Evolutionary conservation across 2,888 invertebrate genomes (phyloP), one percentile per base, ranked within the genome.

Genomic region (Herminia tarsipennalis): DNA sequence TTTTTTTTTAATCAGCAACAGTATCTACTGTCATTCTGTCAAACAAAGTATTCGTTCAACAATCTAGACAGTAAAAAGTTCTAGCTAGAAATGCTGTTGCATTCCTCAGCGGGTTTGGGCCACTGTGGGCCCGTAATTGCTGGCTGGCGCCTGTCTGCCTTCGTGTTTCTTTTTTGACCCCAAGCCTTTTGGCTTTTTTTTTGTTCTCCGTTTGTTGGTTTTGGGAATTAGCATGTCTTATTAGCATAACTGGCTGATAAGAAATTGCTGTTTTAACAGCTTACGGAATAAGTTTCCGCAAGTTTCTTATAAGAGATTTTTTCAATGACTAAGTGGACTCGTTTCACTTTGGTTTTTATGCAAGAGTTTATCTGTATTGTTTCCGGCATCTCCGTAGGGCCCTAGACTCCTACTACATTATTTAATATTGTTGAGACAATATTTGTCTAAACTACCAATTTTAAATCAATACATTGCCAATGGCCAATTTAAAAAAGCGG

Each of bases 171-270:
- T 88, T 86, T 89, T 83, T 73, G 76, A 73, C 66, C 70, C 45
- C 69, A 70, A 65, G 68, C 59, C 50, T 42, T 52, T 47, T 40
- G 18, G 24, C 25, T 39, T 69, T 86, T 83, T 83, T 88, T 85
- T 77, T 73, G 71, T 64, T 67, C 70, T 73, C 66, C 72, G 81
- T 81, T 86, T 91, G 91, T 91, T 91, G 91, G 88, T 91, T 91
- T 91, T 90, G 81, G 84, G 83, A 90, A 91, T 91, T 91, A 91
- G 91, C 88, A 86, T 88, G 91, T 90, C 91, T 89, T 89, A 88
- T 91, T 90, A 89, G 84, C 90, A 87, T 91, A 86, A 82, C 87
- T 83, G 85, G 80, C 80, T 77, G 88, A 88, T 89, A 88, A 82
- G 70, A 75, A 83, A 88, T 90, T 86, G 83, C 78, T 84, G 84